phyloP scores from a whole-genome alignment of 1,140 invertebrate species.

The Adoxophyes honmai region DNA sequence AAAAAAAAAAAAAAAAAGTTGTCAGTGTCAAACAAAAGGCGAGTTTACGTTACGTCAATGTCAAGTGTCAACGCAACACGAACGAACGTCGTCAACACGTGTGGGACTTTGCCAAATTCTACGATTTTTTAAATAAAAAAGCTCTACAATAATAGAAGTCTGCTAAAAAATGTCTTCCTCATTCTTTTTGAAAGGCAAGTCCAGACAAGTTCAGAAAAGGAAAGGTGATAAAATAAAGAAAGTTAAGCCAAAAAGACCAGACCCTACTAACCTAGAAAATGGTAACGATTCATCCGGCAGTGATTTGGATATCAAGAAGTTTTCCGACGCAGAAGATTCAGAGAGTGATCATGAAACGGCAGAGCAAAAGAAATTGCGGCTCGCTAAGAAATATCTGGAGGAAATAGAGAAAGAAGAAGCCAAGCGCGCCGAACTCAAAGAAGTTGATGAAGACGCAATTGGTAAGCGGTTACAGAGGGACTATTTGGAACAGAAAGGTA shows the following conservation, averaged over 20 bases:
- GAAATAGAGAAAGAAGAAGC: constrained; percentile 91
- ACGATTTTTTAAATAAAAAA: background rate
- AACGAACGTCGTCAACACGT: constrained; percentile 1
- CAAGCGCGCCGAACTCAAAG: constrained; percentile 81
- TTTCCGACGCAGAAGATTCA: constrained; percentile 77
- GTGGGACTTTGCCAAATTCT: background rate
- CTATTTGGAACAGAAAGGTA: constrained; percentile 90
- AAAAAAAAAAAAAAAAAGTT: no score
- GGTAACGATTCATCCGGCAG: constrained; percentile 73
- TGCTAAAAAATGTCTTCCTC: constrained; percentile 73
- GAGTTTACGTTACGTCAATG: no score
- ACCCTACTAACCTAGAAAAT: constrained; percentile 75
- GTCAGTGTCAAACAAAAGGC: no score
- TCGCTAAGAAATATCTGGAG: constrained; percentile 93
- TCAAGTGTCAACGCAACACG: no score
- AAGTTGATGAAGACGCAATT: constrained; percentile 83
- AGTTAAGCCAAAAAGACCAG: constrained; percentile 55
- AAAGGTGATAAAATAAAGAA: constrained; percentile 65
- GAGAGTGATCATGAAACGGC: constrained; percentile 89
- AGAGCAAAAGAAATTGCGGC: constrained; percentile 91
- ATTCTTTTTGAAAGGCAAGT: constrained; percentile 81
- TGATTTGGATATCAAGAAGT: constrained; percentile 71
- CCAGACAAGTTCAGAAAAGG: constrained; percentile 75
- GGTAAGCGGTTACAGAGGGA: constrained; percentile 87
- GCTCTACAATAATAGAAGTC: constrained; percentile 44